Conservation (phyloP, 1,140 invertebrate genomes). For the Heliothis virescens region DNA sequence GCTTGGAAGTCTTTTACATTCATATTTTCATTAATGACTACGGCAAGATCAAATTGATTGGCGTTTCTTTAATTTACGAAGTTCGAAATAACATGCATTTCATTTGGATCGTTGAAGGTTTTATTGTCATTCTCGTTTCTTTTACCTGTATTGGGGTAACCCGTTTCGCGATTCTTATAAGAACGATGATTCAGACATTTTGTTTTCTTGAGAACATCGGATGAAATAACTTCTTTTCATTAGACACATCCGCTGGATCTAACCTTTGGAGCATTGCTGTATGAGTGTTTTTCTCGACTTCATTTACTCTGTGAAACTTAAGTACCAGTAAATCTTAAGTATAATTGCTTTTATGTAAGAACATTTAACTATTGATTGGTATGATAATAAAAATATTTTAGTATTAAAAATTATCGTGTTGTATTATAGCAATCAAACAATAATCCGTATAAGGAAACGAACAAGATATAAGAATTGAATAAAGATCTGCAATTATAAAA, state of each 20-base stretch:
- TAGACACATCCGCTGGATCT: neutral
- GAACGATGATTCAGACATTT: neutral
- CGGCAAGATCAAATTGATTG: neutral
- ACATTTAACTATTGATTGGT: too few species aligned
- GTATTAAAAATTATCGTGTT: conserved; percentile 9
- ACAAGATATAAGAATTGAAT: conserved; percentile 42
- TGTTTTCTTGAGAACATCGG: neutral
- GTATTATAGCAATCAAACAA: conserved; percentile 35
- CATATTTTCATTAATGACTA: too few species aligned
- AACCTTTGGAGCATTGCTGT: conserved; percentile 3
- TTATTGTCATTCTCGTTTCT: conserved; percentile 2
- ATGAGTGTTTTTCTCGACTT: neutral
- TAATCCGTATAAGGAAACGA: conserved; percentile 30
- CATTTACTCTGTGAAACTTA: conserved; percentile 14
- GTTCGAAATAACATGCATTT: too few species aligned
- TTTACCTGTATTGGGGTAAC: conserved; percentile 1
- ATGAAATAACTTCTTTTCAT: conserved; percentile 5
- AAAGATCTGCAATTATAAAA: conserved; percentile 41
- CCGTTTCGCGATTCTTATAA: neutral
- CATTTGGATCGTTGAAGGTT: neutral
- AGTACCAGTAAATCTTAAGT: neutral
- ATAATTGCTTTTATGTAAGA: too few species aligned
- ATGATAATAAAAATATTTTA: neutral
- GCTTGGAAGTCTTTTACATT: neutral
- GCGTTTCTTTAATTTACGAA: too few species aligned